Percentiles rank a stretch among this genome's conserved stretches.
Evolutionary conservation across 2,113 vertebrate genomes (phyloP).

Genomic region (Gnathochromis pfefferi): DNA sequence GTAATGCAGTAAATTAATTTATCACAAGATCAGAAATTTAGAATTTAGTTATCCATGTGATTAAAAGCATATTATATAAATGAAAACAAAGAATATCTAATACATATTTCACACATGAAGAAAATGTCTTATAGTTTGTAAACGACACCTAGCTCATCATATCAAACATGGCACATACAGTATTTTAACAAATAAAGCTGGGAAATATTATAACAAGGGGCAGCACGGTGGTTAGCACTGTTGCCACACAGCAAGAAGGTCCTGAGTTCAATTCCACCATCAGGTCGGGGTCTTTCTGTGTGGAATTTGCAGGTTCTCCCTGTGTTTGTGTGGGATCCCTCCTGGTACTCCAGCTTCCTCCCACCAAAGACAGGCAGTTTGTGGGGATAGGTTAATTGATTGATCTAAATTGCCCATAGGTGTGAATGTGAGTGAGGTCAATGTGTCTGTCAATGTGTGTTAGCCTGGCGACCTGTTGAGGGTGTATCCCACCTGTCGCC

Average conservation of each 20-base stretch:
- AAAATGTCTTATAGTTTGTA: not conserved
- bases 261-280: not conserved
- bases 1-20: not conserved
- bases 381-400: not conserved
- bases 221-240: not conserved
- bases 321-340: not conserved
- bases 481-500: not conserved
- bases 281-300: rapidly evolving
- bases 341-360: not conserved
- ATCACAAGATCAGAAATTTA: not conserved
- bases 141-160: rapidly evolving
- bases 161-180: not conserved
- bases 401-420: not conserved
- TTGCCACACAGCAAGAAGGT: not conserved
- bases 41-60: not conserved
- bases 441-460: not conserved
- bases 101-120: not conserved
- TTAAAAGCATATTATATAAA: not conserved
- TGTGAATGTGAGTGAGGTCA: not conserved
- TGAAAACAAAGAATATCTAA: not conserved
- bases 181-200: not conserved
- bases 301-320: not conserved
- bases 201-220: not conserved
- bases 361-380: not conserved
- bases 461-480: not conserved